Base-by-base conservation (phyloP, 2,113 vertebrate species). In the Tonatia bakeri region DNA sequence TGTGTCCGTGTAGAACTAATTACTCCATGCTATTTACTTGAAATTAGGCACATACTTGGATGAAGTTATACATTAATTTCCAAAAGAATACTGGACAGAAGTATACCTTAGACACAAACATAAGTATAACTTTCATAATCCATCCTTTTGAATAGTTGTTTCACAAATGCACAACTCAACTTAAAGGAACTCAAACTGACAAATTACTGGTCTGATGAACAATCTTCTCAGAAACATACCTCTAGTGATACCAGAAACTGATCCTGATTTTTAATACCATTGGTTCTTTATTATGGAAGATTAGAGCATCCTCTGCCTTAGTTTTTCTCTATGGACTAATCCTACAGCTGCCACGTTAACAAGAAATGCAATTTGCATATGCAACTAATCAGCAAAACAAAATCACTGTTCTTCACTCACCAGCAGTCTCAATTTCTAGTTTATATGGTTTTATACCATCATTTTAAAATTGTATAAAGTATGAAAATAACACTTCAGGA, bases 61-160 rank as follows among this genome's bases (percentile, higher is more conserved):
- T 28, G 24, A 75, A 76, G 45, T 24, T 69, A 4, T 22, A 59
- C 50, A 61, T 50, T 91, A 65, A 79, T 87, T 94, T 90, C 94
- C 76, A 94, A 54, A 90, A 93, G 56, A 95, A 40, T 26, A 52
- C 61, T 20, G 87, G 33, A 70, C 61, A 94, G 79, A 91, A 90
- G 83, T 36, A 64, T 4, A 72, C 14, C 19, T 50, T 47, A 67
- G 24, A 61, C 16, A 92, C 43, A 72, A 40, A 65, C 4, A 67
- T 40, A 70, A 61, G 13, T 24, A 28, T 54, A 59, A 83, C 50
- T 86, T 91, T 52, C 26, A 89, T 1, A 82, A 38, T 85, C n/a
- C 26, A 82, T 50, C 19, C 24, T 83, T 82, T 6, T 59, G 17
- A 90, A 22, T 38, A 59, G 43, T 0, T 84, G 56, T 36, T 91